Evolutionary conservation across 2,797 vertebrate genomes (phyloP), one percentile per base, ranked within the genome.

Genomic region (Karalla daura): DNA sequence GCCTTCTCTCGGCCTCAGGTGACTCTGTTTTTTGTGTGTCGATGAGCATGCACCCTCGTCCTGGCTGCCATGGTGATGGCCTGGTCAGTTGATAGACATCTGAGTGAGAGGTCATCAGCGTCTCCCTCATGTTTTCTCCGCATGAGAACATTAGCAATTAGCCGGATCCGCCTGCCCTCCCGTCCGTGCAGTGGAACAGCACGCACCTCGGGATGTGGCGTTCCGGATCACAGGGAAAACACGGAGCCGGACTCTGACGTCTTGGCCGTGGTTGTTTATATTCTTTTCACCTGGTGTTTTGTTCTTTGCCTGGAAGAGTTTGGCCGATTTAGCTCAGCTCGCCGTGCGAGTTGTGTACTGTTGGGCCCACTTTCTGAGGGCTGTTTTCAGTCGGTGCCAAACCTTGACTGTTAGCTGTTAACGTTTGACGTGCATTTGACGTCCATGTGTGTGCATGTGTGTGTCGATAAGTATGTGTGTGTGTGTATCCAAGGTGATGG

Each of bases 71-170:
- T 89, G 83, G 66, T 75, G 67, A 88, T 71, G 1, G 54, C 63
- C 62, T 18, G 65, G 75, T 78, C 86, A 81, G 71, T 80, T 62
- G 37, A 85, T 84, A 76, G 78, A 82, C 70, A 87, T 88, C 75
- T 69, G 69, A 84, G 67, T 21, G 74, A 78, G 74, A 75, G 63
- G 74, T 79, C 86, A 87, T 89, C 85, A 86, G 83, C 81, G 78
- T 84, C 79, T 86, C 81, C 76, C 63, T 87, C 77, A 76, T 85
- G 82, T 84, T 79, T 83, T 86, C 68, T 62, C 73, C 72, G 81
- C 85, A 88, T 82, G 82, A 79, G 79, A 89, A 88, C 81, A 86
- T 88, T 83, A 83, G 78, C 76, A 87, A 86, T 90, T 89, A 89
- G 79, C 73, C 72, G 27, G 56, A 76, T 75, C 61, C 20, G 77